These are phyloP conservation scores for Smittia aterrima DNA, from an alignment of 2,888 invertebrate species.

Conservation along the genomic window DNA sequence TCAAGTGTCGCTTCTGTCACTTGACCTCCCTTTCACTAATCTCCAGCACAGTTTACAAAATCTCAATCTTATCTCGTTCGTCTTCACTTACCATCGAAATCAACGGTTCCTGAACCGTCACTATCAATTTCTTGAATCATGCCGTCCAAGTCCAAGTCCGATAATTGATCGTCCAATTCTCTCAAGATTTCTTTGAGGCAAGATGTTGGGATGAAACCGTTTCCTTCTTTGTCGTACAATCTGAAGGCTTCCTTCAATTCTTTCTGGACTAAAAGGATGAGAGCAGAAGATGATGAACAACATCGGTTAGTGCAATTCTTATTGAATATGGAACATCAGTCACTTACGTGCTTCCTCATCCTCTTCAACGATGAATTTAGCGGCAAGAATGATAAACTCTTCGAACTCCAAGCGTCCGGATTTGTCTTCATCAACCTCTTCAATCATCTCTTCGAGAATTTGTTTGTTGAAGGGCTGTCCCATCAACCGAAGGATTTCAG, in stretches of 20 bases:
- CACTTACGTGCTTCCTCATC: slow-evolving; percentile 79
- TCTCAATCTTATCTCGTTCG: background rate
- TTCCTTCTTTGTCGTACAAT: slow-evolving; percentile 97
- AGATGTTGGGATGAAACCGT: slow-evolving; percentile 90
- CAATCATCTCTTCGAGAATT: slow-evolving; percentile 94
- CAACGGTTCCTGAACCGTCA: slow-evolving; percentile 97
- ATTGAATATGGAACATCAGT: background rate
- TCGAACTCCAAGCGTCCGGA: slow-evolving; percentile 95
- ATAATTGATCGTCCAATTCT: slow-evolving; percentile 93
- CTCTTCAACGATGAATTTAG: slow-evolving; percentile 97
- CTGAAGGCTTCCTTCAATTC: slow-evolving; percentile 98
- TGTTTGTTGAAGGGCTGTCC: slow-evolving; percentile 96
- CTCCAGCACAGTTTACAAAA: background rate
- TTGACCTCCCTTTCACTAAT: background rate
- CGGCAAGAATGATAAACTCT: slow-evolving; percentile 93
- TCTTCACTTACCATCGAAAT: slow-evolving; percentile 90
- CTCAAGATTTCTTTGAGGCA: slow-evolving; percentile 91
- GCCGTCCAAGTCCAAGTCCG: slow-evolving; percentile 89
- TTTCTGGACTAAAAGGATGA: slow-evolving; percentile 73
- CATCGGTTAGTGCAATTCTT: background rate
- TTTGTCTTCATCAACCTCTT: slow-evolving; percentile 97
- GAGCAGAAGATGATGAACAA: background rate
- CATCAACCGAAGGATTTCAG: slow-evolving; percentile 93
- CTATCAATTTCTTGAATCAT: slow-evolving; percentile 99
- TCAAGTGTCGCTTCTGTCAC: background rate